A percentile compares a stretch with the other conserved stretches of the same genome.
Evolutionary conservation across 2,113 vertebrate genomes (phyloP).

Genomic region (Sigmodon hispidus): DNA sequence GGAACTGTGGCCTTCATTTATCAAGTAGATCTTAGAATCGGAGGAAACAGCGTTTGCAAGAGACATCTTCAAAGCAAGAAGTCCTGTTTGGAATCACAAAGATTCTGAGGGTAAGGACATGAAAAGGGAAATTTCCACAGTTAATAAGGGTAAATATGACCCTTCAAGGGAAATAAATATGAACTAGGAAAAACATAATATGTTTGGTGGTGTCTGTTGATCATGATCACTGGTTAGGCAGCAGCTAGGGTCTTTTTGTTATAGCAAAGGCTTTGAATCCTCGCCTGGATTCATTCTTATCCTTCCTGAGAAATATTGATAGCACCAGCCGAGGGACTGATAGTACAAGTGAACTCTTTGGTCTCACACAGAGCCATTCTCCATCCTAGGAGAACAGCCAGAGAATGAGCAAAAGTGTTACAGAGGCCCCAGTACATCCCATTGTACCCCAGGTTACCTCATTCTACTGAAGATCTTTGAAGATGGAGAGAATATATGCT

Average conservation of each 20-base stretch:
- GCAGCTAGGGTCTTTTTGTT: conserved; percentile 75
- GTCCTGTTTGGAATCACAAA: not conserved
- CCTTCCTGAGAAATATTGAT: conserved; percentile 66
- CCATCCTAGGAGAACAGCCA: conserved; percentile 51
- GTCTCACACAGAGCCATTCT: conserved; percentile 55
- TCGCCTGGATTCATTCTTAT: conserved; percentile 69
- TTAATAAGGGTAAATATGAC: conserved; percentile 27
- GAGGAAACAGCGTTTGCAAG: not conserved
- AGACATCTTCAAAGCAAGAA: conserved; percentile 15
- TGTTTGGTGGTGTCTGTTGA: conserved; percentile 49
- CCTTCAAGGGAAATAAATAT: conserved; percentile 10
- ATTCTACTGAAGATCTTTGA: conserved; percentile 39
- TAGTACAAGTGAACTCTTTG: conserved; percentile 61
- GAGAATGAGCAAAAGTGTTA: conserved; percentile 49
- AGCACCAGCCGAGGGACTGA: conserved; percentile 58
- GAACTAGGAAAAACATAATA: conserved; percentile 48
- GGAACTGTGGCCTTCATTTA: conserved; percentile 51
- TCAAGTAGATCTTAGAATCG: conserved; percentile 41
- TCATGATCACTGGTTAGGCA: conserved; percentile 60
- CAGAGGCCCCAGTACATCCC: not conserved
- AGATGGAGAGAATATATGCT: not conserved
- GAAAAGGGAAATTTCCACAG: not conserved
- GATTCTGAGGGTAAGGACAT: not conserved
- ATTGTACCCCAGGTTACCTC: not conserved
- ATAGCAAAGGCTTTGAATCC: conserved; percentile 69